Conservation (phyloP, 2,113 vertebrate species). For the Melanerpes aurifrons region DNA sequence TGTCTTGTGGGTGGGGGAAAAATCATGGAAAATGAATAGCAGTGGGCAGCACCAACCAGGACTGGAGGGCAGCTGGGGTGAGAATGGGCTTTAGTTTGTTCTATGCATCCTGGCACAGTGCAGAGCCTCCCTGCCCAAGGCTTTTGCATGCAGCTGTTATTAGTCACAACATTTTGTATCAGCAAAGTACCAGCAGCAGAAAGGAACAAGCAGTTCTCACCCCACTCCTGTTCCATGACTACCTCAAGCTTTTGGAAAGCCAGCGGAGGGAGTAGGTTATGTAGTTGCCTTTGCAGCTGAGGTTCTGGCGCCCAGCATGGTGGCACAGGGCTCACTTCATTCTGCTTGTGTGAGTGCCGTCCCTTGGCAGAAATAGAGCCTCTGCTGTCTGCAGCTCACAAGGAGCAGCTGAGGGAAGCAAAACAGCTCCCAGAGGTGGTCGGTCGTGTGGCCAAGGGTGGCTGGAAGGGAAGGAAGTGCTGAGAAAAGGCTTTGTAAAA, state of each 20-base stretch:
- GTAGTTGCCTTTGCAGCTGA: neutral
- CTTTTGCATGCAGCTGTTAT: neutral
- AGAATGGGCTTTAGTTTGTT: neutral
- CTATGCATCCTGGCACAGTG: neutral
- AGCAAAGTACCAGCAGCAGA: neutral
- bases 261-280: neutral
- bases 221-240: neutral
- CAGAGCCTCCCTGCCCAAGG: neutral
- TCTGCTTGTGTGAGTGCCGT: neutral
- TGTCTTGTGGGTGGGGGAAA: neutral
- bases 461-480: neutral
- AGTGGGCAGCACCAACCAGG: neutral
- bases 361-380: conserved; percentile 18
- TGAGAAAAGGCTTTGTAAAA: conserved; percentile 8
- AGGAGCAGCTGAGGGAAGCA: neutral
- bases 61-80: neutral
- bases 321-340: neutral
- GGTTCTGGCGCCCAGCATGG: neutral
- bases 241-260: neutral
- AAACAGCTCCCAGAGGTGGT: conserved; percentile 3
- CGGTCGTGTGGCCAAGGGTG: rapidly evolving
- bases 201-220: neutral
- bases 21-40: neutral
- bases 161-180: neutral
- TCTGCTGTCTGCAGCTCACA: neutral